Evolutionary conservation across 2,888 invertebrate species (phyloP), one percentile per base, ranked within the genome.

Genomic region (Machimus atricapillus): DNA sequence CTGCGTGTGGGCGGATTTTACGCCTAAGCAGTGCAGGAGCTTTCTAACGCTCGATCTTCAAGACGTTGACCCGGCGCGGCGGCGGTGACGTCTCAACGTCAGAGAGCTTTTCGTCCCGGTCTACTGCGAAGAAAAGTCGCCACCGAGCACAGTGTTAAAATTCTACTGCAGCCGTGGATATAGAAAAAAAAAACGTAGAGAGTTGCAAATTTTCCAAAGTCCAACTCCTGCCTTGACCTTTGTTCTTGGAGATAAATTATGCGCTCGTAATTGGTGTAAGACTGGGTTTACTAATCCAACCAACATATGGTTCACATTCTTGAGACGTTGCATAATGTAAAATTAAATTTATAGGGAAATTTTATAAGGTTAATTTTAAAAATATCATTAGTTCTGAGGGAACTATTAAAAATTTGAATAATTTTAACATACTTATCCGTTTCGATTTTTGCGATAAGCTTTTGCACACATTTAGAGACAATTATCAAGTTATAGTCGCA

Each of bases 61-160:
- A 78, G 78, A 37, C 78, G 23, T 78, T 78, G 78, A 78, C 78
- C 78, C 43, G 23, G 9, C 66, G n/a, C n/a, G n/a, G n/a, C n/a
- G n/a, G n/a, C n/a, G n/a, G n/a, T n/a, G n/a, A n/a, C n/a, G 14
- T 27, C 66, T 66, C 7, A 12, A 8, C 23, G 2, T 27, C 23
- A 23, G 27, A 27, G 66, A 66, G 66, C 66, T 66, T 66, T 66
- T 12, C 27, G 66, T 66, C 66, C 23, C 66, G 66, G 66, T 66
- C 66, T 66, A 66, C 27, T 27, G 66, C 27, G 23, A 0, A 19
- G 27, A 19, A 16, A 52, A 52, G 52, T n/a, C 52, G 52, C 8
- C 16, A 52, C n/a, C n/a, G n/a, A n/a, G 7, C 23, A 2, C 66
- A 66, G 66, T 5, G 19, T 12, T 27, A 27, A n/a, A 23, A 23